Evolutionary conservation across 2,797 vertebrate genomes (phyloP), one percentile per base, ranked within the genome.

Genomic region (Mus spretus): DNA sequence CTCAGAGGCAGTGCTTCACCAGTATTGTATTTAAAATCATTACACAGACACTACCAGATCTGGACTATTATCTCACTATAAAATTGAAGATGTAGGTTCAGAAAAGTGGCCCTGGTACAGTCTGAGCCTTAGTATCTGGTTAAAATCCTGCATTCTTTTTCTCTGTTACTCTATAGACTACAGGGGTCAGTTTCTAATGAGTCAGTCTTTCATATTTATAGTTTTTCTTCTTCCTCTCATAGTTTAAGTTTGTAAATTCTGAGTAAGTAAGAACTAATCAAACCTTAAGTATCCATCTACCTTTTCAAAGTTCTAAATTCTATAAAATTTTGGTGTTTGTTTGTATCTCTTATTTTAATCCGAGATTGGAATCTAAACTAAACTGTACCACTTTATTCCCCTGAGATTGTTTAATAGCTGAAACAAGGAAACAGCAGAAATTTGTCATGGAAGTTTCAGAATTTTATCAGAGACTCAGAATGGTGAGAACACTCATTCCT

Each of bases 211-310:
- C 55, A 7, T 93, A 85, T 86, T 91, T 86, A 65, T 11, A 55
- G 53, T 88, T 85, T 97, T 92, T 93, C 47, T 72, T 96, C 80
- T 85, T 75, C 79, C 70, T 55, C 6, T 87, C 22, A 77, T 22
- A 90, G 17, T 92, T 92, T 86, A 82, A 37, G 89, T 93, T 91
- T 85, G 17, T 92, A 78, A 93, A 59, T 78, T 94, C 50, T 94
- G 40, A 47, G 37, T 47, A 77, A 47, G 37, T 47, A 77, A 95
- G 93, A 94, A 91, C 34, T 50, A 74, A 47, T 59, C 6, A 20
- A 31, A 24, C 10, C 13, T 89, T 72, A 91, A 81, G 26, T 67
- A 75, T 40, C 20, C 89, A 24, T 47, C 34, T 83, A 34, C 19
- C 26, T 95, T 95, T 92, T 72, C n/a, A 17, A 65, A 91, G 92